Conservation (phyloP, 92 coral and sea anemone genomes). For the Phenganax stokvisi region DNA sequence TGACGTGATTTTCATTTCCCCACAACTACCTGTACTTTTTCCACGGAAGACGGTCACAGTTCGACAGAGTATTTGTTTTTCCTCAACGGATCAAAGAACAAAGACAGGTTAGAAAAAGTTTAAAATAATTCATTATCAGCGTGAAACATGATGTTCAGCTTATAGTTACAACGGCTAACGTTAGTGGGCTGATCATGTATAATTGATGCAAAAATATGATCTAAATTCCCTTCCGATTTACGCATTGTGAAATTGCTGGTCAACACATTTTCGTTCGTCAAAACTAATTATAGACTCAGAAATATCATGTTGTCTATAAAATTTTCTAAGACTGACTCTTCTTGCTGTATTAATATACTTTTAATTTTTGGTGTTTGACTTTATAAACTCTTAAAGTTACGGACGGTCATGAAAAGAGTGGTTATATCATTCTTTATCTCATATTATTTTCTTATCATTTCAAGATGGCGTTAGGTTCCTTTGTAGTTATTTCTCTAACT, state of each 20-base stretch:
- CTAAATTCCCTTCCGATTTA: too few species aligned
- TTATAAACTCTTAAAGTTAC: too few species aligned
- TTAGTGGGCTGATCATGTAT: too few species aligned
- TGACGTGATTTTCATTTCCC: slow-evolving; percentile 25
- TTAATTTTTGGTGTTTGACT: too few species aligned
- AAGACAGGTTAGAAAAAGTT: slow-evolving; percentile 22
- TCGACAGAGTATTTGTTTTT: slow-evolving; percentile 23
- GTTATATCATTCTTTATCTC: too few species aligned
- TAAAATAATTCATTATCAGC: slow-evolving; percentile 1
- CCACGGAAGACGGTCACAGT: slow-evolving; percentile 16
- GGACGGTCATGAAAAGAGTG: too few species aligned
- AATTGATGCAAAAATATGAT: too few species aligned
- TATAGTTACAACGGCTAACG: too few species aligned
- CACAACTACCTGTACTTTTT: slow-evolving; percentile 16
- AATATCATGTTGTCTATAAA: neutral
- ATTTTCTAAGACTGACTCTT: neutral
- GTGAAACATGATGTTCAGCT: neutral
- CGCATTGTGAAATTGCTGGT: neutral
- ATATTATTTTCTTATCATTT: too few species aligned
- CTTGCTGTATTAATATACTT: too few species aligned
- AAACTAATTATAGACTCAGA: neutral
- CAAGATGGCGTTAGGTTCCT: too few species aligned
- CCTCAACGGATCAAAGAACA: slow-evolving; percentile 23
- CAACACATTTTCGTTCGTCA: neutral
- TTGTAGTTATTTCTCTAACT: too few species aligned